Evolutionary conservation across 2,113 vertebrate species (phyloP).

Genomic region (Okapia johnstoni): DNA sequence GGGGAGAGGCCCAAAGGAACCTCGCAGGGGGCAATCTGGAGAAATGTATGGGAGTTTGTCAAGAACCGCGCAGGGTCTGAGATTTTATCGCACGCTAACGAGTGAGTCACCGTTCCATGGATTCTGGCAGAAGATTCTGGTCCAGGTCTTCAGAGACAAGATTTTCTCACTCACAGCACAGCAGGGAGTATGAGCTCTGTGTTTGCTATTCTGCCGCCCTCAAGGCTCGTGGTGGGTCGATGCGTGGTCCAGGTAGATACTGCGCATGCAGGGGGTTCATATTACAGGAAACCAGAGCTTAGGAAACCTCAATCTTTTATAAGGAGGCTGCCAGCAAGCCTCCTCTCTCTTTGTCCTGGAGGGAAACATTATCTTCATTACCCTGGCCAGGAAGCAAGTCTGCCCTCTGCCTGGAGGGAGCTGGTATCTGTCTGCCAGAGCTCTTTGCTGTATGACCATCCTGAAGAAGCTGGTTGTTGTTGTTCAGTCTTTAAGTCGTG

Average conservation of each 20-base stretch:
- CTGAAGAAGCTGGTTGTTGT: background rate
- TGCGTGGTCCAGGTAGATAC: background rate
- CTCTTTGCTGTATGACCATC: background rate
- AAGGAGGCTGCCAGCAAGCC: background rate
- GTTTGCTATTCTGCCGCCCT: background rate
- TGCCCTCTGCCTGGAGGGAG: background rate
- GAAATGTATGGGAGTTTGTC: background rate
- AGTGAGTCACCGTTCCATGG: background rate
- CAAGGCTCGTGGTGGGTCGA: rapidly evolving
- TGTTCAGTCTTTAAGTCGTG: background rate
- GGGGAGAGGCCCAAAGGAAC: rapidly evolving
- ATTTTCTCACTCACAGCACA: rapidly evolving
- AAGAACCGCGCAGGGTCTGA: background rate
- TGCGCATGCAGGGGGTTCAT: rapidly evolving
- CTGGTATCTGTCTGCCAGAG: background rate
- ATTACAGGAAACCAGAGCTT: background rate
- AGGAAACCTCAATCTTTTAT: background rate
- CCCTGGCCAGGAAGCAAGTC: background rate
- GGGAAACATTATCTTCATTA: background rate
- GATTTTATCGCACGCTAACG: background rate
- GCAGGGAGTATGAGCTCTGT: background rate
- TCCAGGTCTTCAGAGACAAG: background rate
- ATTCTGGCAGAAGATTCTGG: background rate
- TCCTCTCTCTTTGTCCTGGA: background rate
- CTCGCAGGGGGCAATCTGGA: background rate